Evolutionary conservation across 2,888 invertebrate genomes (phyloP), one percentile per base, ranked within the genome.

Genomic region (Chalcosyrphus nemorum): DNA sequence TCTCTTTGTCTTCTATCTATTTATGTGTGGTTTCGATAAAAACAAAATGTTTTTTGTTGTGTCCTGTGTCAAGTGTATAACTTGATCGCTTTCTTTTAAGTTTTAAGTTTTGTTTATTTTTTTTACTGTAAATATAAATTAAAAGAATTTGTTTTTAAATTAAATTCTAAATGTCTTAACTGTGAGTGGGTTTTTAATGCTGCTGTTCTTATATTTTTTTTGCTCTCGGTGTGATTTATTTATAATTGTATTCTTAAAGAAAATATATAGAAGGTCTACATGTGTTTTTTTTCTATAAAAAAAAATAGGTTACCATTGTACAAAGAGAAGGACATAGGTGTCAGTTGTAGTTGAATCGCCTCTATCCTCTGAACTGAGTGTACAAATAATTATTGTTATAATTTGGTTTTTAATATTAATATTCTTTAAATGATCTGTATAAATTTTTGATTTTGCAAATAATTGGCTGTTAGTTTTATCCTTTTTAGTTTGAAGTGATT

Each of bases 301-400:
- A n/a, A 54, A 43, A 27, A 13, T 54, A 82, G 68, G 38, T 41
- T 77, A 59, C 66, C 65, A 68, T 56, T 82, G 66, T 77, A 77
- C 7, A 82, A 77, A 56, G 27, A 77, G 56, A 82, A 78, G 82
- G 72, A 78, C 77, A 72, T 72, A 68, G 59, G 77, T 82, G 66
- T 82, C 66, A 74, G 66, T 63, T 56, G 77, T 77, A 77, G 66
- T 82, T 76, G 59, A 72, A 72, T 45, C 56, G 77, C 66, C 82
- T 78, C 61, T 74, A 74, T 74, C 82, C 72, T 82, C 77, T 82
- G 72, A 82, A 82, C 72, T 68, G 71, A 75, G 81, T 86, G 50
- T 76, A 76, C 65, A 66, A 29, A 66, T 70, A 21, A 52, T 70
- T 59, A 74, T 59, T 43, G 17, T 63, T 57, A 27, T 29, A 32